Percentiles rank a stretch among this genome's conserved stretches.
Conservation (phyloP, 2,113 vertebrate species). For the Antigone vipio region DNA sequence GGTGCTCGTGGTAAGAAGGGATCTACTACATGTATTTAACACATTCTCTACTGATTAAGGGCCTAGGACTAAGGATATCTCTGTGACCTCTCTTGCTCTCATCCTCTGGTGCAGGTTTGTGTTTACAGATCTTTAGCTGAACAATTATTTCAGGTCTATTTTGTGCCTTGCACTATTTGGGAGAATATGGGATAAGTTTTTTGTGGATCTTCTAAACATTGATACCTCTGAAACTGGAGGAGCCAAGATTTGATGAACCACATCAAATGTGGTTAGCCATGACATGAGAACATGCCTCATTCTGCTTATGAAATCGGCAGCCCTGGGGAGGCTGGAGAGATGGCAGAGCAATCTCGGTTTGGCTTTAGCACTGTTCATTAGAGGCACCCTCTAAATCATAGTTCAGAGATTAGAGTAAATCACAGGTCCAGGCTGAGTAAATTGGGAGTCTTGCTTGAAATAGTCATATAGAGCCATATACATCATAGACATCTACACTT, state of each 20-base stretch:
- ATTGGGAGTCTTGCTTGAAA: background rate
- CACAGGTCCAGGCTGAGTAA: background rate
- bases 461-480: no score
- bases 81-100: background rate
- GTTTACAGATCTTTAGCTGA: background rate
- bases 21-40: background rate
- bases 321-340: background rate
- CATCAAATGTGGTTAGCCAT: background rate
- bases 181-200: background rate
- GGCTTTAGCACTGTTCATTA: background rate
- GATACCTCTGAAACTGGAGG: background rate
- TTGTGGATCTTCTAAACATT: background rate
- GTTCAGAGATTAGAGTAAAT: background rate
- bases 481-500: background rate
- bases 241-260: background rate
- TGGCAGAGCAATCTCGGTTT: background rate
- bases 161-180: background rate
- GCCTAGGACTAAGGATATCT: background rate
- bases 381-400: background rate
- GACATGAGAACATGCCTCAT: background rate
- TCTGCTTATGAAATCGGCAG: background rate
- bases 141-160: background rate
- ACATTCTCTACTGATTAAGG: background rate
- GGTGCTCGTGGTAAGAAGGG: rapidly evolving
- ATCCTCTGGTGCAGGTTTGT: background rate